Percentiles rank a stretch among this genome's conserved stretches.
Conservation (phyloP, 23 tunicate species). For the Phallusia fumigata region DNA sequence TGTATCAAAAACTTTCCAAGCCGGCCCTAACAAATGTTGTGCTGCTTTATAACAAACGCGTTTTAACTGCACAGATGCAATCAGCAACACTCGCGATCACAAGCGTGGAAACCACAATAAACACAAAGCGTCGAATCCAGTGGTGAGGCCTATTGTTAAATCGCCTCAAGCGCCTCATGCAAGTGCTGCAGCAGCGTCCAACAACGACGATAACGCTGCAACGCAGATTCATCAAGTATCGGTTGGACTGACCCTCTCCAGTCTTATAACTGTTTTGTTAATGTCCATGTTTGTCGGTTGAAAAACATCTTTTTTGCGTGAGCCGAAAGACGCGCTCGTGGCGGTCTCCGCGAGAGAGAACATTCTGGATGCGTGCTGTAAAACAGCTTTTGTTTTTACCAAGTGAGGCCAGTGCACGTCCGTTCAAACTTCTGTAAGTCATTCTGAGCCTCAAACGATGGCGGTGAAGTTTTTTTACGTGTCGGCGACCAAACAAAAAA, state of each 20-base stretch:
- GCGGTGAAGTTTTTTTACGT: too few species aligned
- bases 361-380: too few species aligned
- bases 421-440: too few species aligned
- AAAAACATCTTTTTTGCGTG: neutral
- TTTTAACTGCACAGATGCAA: neutral
- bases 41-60: neutral
- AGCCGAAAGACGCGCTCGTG: neutral
- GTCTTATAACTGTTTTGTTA: neutral
- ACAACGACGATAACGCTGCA: neutral
- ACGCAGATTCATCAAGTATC: neutral
- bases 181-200: neutral
- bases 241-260: neutral
- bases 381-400: too few species aligned
- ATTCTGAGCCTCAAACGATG: too few species aligned
- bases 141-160: conserved; percentile 5
- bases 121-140: neutral
- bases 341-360: neutral
- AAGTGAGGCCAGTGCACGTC: too few species aligned
- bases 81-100: neutral
- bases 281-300: neutral
- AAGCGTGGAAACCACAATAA: neutral
- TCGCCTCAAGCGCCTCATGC: conserved; percentile 1
- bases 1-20: too few species aligned
- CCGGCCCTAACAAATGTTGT: neutral
- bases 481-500: too few species aligned